Evolutionary conservation across 2,797 vertebrate genomes (phyloP).

Genomic region (Chelidonichthys spinosus): DNA sequence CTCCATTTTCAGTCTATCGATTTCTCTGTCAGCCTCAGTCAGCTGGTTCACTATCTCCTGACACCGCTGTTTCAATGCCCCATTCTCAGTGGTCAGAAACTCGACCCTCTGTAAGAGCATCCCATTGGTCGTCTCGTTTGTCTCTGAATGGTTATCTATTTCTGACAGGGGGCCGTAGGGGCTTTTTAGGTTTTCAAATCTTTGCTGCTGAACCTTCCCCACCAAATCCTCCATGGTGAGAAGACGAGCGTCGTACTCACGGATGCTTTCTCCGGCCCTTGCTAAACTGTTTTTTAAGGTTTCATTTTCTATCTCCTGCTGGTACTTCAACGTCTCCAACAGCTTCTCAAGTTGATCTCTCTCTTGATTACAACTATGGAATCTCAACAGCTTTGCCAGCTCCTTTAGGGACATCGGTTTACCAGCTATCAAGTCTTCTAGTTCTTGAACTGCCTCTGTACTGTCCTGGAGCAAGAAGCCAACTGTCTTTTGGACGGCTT

Average conservation of each 20-base stretch:
- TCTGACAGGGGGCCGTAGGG: conserved; percentile 69
- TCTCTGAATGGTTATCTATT: conserved; percentile 76
- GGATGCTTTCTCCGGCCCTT: conserved; percentile 82
- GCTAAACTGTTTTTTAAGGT: conserved; percentile 79
- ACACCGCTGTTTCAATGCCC: conserved; percentile 82
- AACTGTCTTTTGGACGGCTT: conserved; percentile 75
- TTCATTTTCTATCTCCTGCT: conserved; percentile 84
- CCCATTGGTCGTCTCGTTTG: conserved; percentile 66
- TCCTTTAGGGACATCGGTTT: conserved; percentile 77
- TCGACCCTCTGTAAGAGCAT: conserved; percentile 82
- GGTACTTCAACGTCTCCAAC: conserved; percentile 80
- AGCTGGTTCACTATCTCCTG: conserved; percentile 89
- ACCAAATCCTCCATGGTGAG: conserved; percentile 84
- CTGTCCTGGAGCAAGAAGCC: conserved; percentile 78
- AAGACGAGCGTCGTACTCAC: conserved; percentile 82
- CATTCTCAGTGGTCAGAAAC: conserved; percentile 82
- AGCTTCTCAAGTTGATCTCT: conserved; percentile 75
- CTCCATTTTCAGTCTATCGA: conserved; percentile 85
- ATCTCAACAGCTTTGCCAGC: conserved; percentile 73
- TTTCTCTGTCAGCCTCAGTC: conserved; percentile 87
- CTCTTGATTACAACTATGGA: conserved; percentile 72
- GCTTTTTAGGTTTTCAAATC: conserved; percentile 67
- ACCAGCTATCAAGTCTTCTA: conserved; percentile 76
- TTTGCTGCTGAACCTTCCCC: conserved; percentile 80
- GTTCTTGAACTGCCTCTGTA: conserved; percentile 78